A percentile compares a stretch with the other conserved stretches of the same genome.
These are phyloP conservation scores for Oxyura jamaicensis DNA, from an alignment of 2,113 vertebrate genomes.

Conservation along the genomic window DNA sequence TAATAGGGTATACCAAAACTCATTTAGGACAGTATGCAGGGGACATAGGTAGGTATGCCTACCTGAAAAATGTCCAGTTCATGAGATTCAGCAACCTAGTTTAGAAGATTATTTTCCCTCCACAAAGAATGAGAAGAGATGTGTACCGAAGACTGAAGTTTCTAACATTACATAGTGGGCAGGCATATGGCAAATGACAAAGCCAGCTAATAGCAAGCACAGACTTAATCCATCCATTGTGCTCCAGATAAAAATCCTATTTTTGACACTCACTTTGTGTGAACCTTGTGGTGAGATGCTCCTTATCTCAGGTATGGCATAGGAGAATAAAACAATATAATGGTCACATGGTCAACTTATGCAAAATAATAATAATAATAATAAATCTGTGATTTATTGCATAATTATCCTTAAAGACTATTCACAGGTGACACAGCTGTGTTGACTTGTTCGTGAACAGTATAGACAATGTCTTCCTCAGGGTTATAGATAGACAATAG, in stretches of 20 bases:
- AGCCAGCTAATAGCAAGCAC: not conserved
- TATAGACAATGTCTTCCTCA: not conserved
- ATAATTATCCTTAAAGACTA: not conserved
- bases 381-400: not conserved
- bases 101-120: not conserved
- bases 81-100: not conserved
- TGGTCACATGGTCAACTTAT: not conserved
- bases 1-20: not conserved
- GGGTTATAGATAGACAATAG: not conserved
- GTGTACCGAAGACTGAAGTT: not conserved
- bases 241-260: not conserved
- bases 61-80: not conserved
- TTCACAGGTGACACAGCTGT: not conserved
- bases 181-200: not conserved
- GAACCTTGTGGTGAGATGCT: not conserved
- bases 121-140: not conserved
- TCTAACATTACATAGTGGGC: not conserved
- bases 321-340: not conserved
- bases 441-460: not conserved
- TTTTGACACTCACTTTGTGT: not conserved
- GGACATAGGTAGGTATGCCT: not conserved
- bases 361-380: too few relatives aligned
- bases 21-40: not conserved
- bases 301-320: not conserved
- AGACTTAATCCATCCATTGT: fast-evolving